Conservation (phyloP, 2,113 vertebrate species). For the Zosterops pallidus region DNA sequence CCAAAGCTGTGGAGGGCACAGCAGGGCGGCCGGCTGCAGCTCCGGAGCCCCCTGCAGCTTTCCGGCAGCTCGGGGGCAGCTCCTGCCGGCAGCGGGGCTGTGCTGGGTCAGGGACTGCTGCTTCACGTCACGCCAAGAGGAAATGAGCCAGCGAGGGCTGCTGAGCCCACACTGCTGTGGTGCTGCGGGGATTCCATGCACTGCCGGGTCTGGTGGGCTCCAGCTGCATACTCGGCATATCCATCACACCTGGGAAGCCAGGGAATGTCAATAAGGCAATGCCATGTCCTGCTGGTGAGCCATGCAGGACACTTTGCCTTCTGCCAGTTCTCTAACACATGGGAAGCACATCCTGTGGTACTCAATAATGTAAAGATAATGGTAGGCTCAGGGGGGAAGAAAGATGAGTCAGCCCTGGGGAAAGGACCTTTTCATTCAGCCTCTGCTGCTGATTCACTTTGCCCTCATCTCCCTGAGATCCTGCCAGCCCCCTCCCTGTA, state of each 20-base stretch:
- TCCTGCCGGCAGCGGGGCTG: background rate
- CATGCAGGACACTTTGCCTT: background rate
- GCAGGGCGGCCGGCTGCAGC: background rate
- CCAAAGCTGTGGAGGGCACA: background rate
- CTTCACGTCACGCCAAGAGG: background rate
- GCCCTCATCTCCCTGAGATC: background rate
- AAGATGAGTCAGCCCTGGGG: background rate
- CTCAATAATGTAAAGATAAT: fast-evolving
- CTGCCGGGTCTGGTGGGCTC: background rate
- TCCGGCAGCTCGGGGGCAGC: background rate
- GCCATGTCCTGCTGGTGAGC: background rate
- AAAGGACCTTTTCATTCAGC: background rate
- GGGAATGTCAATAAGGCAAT: background rate
- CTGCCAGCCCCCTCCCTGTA: background rate
- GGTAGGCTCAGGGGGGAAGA: background rate
- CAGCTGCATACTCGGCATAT: background rate
- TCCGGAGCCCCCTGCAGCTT: background rate
- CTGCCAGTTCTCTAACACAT: background rate
- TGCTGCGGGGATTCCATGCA: background rate
- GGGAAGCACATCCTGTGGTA: background rate
- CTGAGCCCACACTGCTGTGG: background rate
- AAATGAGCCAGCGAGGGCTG: background rate
- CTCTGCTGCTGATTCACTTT: background rate
- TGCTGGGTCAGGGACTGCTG: background rate
- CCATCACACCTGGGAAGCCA: background rate